These are phyloP conservation scores for Anodontia alba DNA, from an alignment of 2,888 invertebrate species.

Conservation along the genomic window DNA sequence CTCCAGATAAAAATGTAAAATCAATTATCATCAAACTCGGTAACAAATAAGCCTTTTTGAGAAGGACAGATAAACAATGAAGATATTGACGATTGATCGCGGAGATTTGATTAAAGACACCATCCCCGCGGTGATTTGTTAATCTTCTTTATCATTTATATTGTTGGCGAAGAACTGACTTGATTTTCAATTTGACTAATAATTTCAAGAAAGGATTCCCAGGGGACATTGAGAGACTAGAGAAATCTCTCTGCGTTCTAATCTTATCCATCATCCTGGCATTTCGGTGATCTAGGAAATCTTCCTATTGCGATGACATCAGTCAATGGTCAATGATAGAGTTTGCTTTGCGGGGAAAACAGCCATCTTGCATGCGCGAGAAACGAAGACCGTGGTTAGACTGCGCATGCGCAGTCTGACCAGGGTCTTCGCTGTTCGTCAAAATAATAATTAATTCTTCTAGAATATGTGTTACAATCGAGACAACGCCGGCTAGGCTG, in stretches of 20 bases:
- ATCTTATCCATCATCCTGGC: slow-evolving; percentile 9
- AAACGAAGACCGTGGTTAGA: too few species aligned
- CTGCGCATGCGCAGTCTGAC: too few species aligned
- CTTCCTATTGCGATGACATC: slow-evolving; percentile 7
- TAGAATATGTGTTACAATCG: too few species aligned
- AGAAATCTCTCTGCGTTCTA: slow-evolving; percentile 13
- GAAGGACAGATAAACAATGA: slow-evolving; percentile 26
- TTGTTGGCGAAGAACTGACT: slow-evolving; percentile 70
- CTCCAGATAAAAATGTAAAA: slow-evolving; percentile 8
- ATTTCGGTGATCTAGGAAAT: slow-evolving; percentile 11
- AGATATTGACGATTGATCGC: slow-evolving; percentile 43
- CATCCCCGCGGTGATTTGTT: slow-evolving; percentile 24
- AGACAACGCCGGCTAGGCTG: too few species aligned
- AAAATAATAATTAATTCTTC: too few species aligned
- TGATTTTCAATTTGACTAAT: slow-evolving; percentile 78
- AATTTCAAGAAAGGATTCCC: slow-evolving; percentile 66
- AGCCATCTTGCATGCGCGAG: too few species aligned
- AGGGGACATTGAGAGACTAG: slow-evolving; percentile 26
- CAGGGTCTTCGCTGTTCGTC: too few species aligned
- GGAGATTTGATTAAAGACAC: slow-evolving; percentile 49
- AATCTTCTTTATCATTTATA: slow-evolving; percentile 61
- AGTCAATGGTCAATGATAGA: slow-evolving; percentile 4
- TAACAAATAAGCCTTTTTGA: slow-evolving; percentile 20
- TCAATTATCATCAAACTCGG: slow-evolving; percentile 16
- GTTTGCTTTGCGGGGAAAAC: too few species aligned